Percentiles rank a stretch among this genome's conserved stretches.
Conservation (phyloP, 2,888 invertebrate genomes). For the Dendrolimus pini region DNA sequence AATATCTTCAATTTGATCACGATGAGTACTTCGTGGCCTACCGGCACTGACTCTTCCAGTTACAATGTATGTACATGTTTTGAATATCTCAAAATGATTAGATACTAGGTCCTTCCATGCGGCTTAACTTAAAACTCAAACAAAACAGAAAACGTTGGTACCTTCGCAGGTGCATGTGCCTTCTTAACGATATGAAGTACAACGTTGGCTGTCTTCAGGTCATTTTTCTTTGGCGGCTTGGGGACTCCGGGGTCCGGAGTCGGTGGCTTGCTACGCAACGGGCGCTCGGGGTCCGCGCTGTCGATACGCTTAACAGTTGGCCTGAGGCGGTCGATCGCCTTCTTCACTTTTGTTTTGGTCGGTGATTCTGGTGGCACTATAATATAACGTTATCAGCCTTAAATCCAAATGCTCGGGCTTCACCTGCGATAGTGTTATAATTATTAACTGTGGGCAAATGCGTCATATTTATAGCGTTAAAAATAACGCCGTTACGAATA, state of each 20-base stretch:
- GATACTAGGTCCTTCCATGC: too few species aligned
- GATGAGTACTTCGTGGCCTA: too few species aligned
- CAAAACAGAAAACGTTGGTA: constrained; percentile 6
- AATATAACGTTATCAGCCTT: constrained; percentile 7
- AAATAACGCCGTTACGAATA: too few species aligned
- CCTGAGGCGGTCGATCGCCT: constrained; percentile 31
- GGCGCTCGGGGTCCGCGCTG: constrained; percentile 44
- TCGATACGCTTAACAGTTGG: constrained; percentile 35
- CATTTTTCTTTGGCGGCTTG: constrained; percentile 35
- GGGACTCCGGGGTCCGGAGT: constrained; percentile 41
- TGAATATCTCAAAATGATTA: too few species aligned
- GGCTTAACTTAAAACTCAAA: too few species aligned
- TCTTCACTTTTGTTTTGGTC: constrained; percentile 32
- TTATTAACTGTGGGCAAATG: too few species aligned
- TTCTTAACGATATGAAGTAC: constrained; percentile 62
- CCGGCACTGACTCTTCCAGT: too few species aligned
- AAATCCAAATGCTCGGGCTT: too few species aligned
- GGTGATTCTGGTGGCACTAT: constrained; percentile 34
- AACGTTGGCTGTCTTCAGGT: constrained; percentile 42
- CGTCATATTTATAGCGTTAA: too few species aligned
- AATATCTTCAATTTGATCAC: too few species aligned
- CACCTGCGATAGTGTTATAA: too few species aligned
- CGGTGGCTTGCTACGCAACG: constrained; percentile 35
- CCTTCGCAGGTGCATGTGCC: constrained; percentile 38
- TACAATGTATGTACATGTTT: too few species aligned